Evolutionary conservation across 2,888 invertebrate species (phyloP), one percentile per base, ranked within the genome.

Genomic region (Drosophila tripunctata): DNA sequence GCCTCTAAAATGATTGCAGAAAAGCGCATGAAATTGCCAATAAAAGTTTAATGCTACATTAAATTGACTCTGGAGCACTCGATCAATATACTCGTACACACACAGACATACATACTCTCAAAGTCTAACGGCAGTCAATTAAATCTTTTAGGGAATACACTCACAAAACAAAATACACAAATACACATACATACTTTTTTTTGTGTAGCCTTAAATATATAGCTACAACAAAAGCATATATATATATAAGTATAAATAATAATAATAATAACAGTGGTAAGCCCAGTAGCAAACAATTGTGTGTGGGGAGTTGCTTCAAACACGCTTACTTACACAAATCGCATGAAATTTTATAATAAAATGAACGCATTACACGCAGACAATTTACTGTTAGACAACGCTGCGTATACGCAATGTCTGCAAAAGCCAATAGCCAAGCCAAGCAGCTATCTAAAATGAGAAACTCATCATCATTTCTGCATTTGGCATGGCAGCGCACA

Each of bases 391-490:
- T 58, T 62, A 61, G 73, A 67, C 63, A 67, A 61, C 55, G 52
- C n/a, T 45, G 71, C 67, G 60, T 74, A 65, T 71, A 64, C 68
- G 64, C 66, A 63, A 62, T 51, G 60, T 43, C 61, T 58, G 64
- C 60, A 60, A 63, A 57, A 40, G 47, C 47, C 35, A 64, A 44
- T 36, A 44, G 47, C 24, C 33, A 60, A 14, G 40, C 36, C 33
- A 35, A 21, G 12, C 51, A 40, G 51, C 51, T 30, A 43, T 30
- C 35, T 43, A 15, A 55, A 58, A 61, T 61, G 54, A 52, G 67
- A 83, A 80, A 76, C 74, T 82, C 78, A 83, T 83, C 83, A 83
- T 83, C 78, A 75, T 75, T 78, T 83, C 50, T 74, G 75, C 84
- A 79, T 87, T 86, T 81, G 62, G 57, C 75, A 51, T 52, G 51